These are phyloP conservation scores for Limanda limanda DNA, from an alignment of 2,113 vertebrate species.

Conservation along the genomic window DNA sequence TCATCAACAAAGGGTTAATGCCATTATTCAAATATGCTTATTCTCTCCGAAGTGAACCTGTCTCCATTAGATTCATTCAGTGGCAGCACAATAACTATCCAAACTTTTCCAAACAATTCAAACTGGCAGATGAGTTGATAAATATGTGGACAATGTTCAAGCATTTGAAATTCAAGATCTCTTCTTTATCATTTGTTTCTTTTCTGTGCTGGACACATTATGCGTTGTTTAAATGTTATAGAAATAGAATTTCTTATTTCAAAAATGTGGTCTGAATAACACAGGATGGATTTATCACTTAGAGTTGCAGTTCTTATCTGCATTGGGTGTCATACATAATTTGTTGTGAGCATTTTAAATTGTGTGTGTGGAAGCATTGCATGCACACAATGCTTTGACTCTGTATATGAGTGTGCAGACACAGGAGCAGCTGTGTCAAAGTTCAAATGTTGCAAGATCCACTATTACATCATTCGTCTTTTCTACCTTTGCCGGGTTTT, in stretches of 20 bases:
- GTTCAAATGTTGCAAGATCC: not conserved
- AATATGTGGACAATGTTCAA: conserved; percentile 33
- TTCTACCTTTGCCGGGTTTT: conserved; percentile 23
- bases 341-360: too few relatives aligned
- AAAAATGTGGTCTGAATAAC: conserved; percentile 5
- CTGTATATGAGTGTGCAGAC: not conserved
- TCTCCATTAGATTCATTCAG: conserved; percentile 1
- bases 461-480: not conserved
- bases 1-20: not conserved
- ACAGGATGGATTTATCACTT: too few relatives aligned
- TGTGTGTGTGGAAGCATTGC: too few relatives aligned
- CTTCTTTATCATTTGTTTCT: not conserved
- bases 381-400: too few relatives aligned
- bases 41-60: not conserved
- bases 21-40: not conserved
- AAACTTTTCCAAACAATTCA: not conserved
- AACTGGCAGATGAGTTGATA: conserved; percentile 12
- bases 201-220: conserved; percentile 72
- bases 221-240: conserved; percentile 34
- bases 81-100: conserved; percentile 2
- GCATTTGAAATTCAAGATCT: conserved; percentile 27
- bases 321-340: too few relatives aligned
- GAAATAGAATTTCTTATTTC: not conserved
- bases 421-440: conserved; percentile 9
- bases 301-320: too few relatives aligned